A percentile compares a stretch with the other conserved stretches of the same genome.
Conservation (phyloP, 2,113 vertebrate species). For the Pituophis catenifer region DNA sequence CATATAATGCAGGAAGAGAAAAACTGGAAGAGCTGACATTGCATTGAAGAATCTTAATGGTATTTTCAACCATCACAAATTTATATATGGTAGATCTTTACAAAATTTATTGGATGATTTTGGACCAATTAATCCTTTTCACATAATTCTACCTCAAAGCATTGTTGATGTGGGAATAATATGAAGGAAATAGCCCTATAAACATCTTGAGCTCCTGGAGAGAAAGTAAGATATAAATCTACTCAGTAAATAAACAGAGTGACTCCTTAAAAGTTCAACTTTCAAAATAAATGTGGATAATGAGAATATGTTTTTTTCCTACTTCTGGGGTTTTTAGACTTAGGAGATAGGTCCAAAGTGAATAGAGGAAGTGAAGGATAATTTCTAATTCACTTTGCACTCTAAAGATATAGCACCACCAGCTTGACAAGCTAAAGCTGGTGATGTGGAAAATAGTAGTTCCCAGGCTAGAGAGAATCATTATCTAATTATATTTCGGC, state of each 20-base stretch:
- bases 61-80: not conserved
- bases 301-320: not conserved
- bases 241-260: not conserved
- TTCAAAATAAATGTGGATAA: not conserved
- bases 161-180: not conserved
- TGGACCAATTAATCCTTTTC: not conserved
- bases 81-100: not conserved
- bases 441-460: not conserved
- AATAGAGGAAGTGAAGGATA: not conserved
- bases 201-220: not conserved
- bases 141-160: not conserved
- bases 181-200: not conserved
- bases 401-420: not conserved
- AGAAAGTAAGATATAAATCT: not conserved
- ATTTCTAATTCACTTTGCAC: not conserved
- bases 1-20: not conserved
- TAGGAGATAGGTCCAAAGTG: not conserved
- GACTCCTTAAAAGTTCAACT: not conserved
- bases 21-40: not conserved
- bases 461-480: not conserved
- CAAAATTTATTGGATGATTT: not conserved
- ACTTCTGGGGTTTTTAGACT: not conserved
- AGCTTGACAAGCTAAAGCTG: not conserved
- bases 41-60: not conserved
- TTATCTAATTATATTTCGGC: not conserved